These are phyloP conservation scores for Avahi laniger DNA, from an alignment of 2,797 vertebrate species.

Conservation along the genomic window DNA sequence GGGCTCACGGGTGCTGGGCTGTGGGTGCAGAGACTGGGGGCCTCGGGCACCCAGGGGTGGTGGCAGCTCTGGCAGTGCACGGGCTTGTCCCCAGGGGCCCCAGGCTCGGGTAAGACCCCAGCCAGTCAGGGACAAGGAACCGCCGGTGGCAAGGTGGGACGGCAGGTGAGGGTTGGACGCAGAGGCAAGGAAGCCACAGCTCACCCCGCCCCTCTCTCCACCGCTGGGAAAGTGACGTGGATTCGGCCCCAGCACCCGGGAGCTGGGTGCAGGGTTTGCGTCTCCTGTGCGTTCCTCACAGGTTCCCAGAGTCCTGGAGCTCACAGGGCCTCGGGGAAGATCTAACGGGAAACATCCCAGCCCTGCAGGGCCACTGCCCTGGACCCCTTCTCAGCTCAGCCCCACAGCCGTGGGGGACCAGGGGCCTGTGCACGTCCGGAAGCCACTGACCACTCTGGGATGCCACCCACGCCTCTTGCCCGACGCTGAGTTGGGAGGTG, in stretches of 20 bases:
- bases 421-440: no score
- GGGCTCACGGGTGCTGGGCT: no score
- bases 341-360: background rate
- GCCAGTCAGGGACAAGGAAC: background rate
- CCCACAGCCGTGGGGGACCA: no score
- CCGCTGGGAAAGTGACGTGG: background rate
- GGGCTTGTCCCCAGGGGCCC: background rate
- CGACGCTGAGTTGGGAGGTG: background rate
- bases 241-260: background rate
- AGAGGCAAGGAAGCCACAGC: background rate
- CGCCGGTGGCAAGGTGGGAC: fast-evolving
- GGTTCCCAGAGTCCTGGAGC: no score
- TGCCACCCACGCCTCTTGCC: background rate
- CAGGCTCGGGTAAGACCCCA: no score
- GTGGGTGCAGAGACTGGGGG: background rate
- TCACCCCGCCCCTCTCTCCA: background rate
- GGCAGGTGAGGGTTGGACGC: background rate
- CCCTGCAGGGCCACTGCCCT: no score
- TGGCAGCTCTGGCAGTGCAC: background rate
- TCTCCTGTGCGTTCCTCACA: background rate
- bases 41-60: background rate
- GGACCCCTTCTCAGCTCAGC: background rate
- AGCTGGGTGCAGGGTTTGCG: no score
- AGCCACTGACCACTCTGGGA: no score
- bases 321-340: no score